Base-by-base conservation (phyloP, 2,113 vertebrate species). In the Pteronura brasiliensis region DNA sequence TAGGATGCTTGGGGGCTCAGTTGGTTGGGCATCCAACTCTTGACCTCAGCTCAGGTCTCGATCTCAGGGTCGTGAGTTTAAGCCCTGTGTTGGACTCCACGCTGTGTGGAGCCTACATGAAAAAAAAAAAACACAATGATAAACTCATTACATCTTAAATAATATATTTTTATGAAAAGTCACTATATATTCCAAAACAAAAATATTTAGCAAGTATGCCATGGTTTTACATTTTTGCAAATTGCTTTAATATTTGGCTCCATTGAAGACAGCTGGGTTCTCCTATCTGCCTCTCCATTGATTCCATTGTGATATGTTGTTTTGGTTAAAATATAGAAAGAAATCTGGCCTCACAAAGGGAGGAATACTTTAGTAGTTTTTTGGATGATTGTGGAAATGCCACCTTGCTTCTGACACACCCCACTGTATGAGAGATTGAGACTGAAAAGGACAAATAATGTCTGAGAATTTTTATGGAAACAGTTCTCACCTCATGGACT, bases 151-250 rank as follows among this genome's bases (percentile, higher is more conserved):
- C 23, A 34, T 47, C 27, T 82, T 89, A 80, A 96, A 44, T 88
- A 74, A 59, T 29, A 39, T 65, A 57, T 67, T 67, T 93, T 76
- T 79, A 77, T 86, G 87, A 79, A 88, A 81, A 83, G 52, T 76
- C 47, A 57, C 44, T 36, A 1, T 52, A 31, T 76, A 65, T 92
- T 77, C 59, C 52, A 63, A 82, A 95, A 42, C 76, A 90, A 88
- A 83, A 91, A 80, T 57, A 42, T 57, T 77, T 59, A 90, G 42
- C 63, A 61, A 95, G 36, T 84, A 23, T 86, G 90, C 71, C 52
- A 57, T 65, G 44, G n/a, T 69, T 93, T 77, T 92, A 10, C 94
- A 55, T 65, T 97, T 94, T 92, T 96, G 77, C 15, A 67, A 36
- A 72, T 90, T 25, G 63, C 27, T 80, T 42, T 82, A 92, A 49